Percentiles rank a stretch among this genome's conserved stretches.
Conservation (phyloP, 2,113 vertebrate species). For the Marmota flaviventris region DNA sequence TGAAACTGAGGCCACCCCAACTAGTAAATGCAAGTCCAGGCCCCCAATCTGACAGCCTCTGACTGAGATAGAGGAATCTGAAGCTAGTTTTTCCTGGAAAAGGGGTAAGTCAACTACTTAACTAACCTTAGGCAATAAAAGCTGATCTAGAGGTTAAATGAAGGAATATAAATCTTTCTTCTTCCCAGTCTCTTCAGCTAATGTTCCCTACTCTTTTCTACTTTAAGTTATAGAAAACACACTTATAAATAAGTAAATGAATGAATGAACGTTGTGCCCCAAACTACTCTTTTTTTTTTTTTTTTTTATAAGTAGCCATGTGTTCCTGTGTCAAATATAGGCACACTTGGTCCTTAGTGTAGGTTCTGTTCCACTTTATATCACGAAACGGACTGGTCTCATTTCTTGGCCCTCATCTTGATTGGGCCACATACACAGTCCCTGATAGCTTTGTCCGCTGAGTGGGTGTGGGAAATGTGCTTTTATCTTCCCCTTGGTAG, state of each 20-base stretch:
- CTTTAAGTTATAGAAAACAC: not conserved
- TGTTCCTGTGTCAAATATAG: not conserved
- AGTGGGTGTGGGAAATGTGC: not conserved
- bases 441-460: not conserved
- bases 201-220: not conserved
- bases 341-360: not conserved
- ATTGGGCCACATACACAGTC: not conserved
- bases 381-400: not conserved
- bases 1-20: not conserved
- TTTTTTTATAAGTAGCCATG: not conserved
- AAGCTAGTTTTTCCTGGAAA: not conserved
- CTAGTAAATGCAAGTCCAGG: not conserved
- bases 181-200: not conserved
- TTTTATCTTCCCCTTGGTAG: not conserved
- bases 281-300: not conserved
- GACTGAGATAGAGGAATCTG: accelerated
- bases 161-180: not conserved
- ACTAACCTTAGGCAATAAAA: not conserved
- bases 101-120: not conserved
- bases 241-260: not conserved
- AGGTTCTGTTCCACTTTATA: not conserved
- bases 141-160: not conserved
- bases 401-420: not conserved
- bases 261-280: not conserved
- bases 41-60: not conserved